A percentile compares a stretch with the other conserved stretches of the same genome.
These are phyloP conservation scores for Hippopotamyrus pictus DNA, from an alignment of 2,797 vertebrate genomes.

Conservation along the genomic window DNA sequence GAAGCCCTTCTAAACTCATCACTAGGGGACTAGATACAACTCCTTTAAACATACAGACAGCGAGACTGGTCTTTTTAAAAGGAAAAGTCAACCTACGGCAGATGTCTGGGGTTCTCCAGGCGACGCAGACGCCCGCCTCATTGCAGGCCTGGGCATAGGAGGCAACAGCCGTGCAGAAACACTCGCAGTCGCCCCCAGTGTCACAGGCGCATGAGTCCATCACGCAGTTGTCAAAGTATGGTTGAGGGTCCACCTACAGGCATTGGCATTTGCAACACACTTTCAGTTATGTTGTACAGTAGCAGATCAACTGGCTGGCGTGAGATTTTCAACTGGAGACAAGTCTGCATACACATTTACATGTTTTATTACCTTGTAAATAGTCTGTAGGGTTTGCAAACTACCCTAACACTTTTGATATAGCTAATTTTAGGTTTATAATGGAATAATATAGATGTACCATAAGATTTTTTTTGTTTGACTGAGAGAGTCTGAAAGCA, in stretches of 20 bases:
- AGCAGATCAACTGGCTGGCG: neutral
- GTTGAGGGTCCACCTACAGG: slow-evolving; percentile 51
- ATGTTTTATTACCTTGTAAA: neutral
- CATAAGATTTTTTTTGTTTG: neutral
- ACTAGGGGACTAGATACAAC: neutral
- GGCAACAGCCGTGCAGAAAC: slow-evolving; percentile 70
- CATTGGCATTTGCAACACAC: neutral
- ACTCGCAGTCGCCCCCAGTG: slow-evolving; percentile 72
- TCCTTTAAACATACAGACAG: neutral
- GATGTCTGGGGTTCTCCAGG: slow-evolving; percentile 69
- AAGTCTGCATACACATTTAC: neutral
- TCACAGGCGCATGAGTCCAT: slow-evolving; percentile 72
- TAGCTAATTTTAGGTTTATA: neutral
- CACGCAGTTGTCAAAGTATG: slow-evolving; percentile 67
- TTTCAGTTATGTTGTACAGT: neutral
- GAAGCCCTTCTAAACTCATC: neutral
- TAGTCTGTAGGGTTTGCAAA: neutral
- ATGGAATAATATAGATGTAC: neutral
- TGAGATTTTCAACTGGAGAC: neutral
- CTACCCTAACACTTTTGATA: neutral
- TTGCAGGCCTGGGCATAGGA: slow-evolving; percentile 72
- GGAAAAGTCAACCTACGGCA: slow-evolving; percentile 62
- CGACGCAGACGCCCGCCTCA: slow-evolving; percentile 60
- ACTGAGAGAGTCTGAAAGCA: too few species aligned
- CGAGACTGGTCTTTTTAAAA: neutral